Evolutionary conservation across 2,888 invertebrate species (phyloP).

Genomic region (Parochlus steinenii): DNA sequence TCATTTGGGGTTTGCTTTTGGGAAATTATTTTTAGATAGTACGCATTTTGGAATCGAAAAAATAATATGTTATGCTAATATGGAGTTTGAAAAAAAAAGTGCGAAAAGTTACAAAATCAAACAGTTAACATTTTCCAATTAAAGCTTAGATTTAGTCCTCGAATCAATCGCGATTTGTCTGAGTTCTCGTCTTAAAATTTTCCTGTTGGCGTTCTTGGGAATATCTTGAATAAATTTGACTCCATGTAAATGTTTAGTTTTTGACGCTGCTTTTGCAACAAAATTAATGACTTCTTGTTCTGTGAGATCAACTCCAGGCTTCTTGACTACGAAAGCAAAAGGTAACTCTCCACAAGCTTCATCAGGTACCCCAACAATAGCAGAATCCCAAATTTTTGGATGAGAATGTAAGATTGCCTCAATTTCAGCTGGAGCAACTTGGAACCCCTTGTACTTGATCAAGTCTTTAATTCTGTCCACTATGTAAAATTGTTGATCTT

Average conservation of each 20-base stretch:
- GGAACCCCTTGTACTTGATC: conserved; percentile 77
- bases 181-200: conserved; percentile 51
- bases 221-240: conserved; percentile 55
- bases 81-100: no score
- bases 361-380: conserved; percentile 63
- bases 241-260: conserved; percentile 56
- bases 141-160: conserved; percentile 3
- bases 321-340: conserved; percentile 54
- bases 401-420: conserved; percentile 61
- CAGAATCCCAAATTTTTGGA: conserved; percentile 55
- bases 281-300: conserved; percentile 39
- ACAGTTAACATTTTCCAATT: no score
- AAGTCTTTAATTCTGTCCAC: conserved; percentile 78
- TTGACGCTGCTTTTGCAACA: conserved; percentile 41
- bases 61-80: no score
- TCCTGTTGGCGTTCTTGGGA: conserved; percentile 63
- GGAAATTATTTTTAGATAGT: no score
- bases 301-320: conserved; percentile 36
- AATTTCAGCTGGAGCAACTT: conserved; percentile 77
- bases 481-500: conserved; percentile 59
- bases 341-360: conserved; percentile 59
- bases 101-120: no score
- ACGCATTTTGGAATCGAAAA: no score
- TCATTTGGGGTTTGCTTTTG: no score
- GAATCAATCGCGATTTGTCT: conserved; percentile 25